A percentile compares a stretch with the other conserved stretches of the same genome.
These are phyloP conservation scores for Ridgeia piscesae DNA, from an alignment of 1,140 invertebrate genomes.

Conservation along the genomic window DNA sequence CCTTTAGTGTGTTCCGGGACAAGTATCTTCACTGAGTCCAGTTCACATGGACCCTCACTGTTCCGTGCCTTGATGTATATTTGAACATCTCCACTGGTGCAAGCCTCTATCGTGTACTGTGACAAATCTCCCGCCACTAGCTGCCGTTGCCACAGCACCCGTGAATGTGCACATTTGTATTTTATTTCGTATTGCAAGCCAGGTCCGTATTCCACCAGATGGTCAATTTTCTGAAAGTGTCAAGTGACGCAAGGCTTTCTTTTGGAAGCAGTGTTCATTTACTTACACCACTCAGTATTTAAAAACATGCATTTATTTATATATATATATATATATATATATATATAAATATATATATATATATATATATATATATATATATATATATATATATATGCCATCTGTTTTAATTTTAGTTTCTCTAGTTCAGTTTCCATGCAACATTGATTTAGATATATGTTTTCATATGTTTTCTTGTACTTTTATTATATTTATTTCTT, in stretches of 20 bases:
- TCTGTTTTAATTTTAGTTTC: too few relatives aligned
- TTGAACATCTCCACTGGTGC: not conserved
- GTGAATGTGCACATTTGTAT: not conserved
- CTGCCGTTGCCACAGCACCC: not conserved
- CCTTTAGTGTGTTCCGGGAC: not conserved
- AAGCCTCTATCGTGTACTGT: not conserved
- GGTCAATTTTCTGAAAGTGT: not conserved
- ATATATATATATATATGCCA: too few relatives aligned
- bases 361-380: too few relatives aligned
- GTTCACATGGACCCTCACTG: not conserved
- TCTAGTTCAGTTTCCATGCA: too few relatives aligned
- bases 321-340: too few relatives aligned
- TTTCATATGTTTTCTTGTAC: too few relatives aligned
- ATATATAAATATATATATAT: too few relatives aligned
- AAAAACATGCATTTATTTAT: not conserved
- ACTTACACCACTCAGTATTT: too few relatives aligned
- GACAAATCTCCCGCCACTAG: not conserved
- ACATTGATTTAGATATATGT: too few relatives aligned
- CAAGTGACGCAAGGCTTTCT: not conserved
- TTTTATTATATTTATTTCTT: too few relatives aligned
- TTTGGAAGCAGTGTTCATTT: not conserved
- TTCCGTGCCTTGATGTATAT: not conserved
- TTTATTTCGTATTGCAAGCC: not conserved
- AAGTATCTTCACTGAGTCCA: not conserved
- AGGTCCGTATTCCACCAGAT: not conserved